phyloP scores from a whole-genome alignment of 2,888 invertebrate genomes.

The Heliconius aoede region DNA sequence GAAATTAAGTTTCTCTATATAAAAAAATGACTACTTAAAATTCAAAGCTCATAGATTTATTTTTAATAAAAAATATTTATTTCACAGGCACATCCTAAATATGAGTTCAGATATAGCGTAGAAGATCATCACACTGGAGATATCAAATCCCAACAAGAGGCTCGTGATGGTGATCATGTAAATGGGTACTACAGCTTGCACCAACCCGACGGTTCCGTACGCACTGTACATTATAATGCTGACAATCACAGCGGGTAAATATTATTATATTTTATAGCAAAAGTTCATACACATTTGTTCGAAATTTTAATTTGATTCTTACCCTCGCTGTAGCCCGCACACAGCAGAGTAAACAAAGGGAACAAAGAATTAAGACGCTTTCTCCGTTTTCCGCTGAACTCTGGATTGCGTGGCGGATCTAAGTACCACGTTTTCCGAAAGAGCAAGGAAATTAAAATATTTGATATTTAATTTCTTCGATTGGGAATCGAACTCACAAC shows the following conservation, averaged over 20 bases:
- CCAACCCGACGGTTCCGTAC: slow-evolving; percentile 81
- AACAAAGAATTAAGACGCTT: too few relatives aligned
- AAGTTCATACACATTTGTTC: background rate
- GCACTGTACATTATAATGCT: slow-evolving; percentile 84
- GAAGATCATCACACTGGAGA: slow-evolving; percentile 83
- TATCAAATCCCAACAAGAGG: slow-evolving; percentile 81
- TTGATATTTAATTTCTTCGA: too few relatives aligned
- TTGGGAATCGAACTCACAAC: too few relatives aligned
- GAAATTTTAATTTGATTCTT: too few relatives aligned
- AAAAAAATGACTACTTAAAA: background rate
- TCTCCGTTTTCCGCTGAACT: too few relatives aligned
- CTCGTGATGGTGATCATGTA: slow-evolving; percentile 79
- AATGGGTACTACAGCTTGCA: slow-evolving; percentile 81
- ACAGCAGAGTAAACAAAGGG: too few relatives aligned
- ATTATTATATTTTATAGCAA: background rate
- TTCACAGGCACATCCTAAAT: slow-evolving; percentile 75
- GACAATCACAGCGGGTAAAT: slow-evolving; percentile 83
- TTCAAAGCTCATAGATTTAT: background rate
- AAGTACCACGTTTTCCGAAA: too few relatives aligned
- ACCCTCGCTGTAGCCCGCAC: too few relatives aligned
- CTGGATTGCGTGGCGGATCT: too few relatives aligned
- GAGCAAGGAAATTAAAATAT: too few relatives aligned
- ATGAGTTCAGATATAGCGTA: slow-evolving; percentile 80
- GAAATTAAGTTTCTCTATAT: slow-evolving; percentile 38
- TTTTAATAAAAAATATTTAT: background rate